Base-by-base conservation (phyloP, 2,797 vertebrate species). In the Otolemur crassicaudatus region DNA sequence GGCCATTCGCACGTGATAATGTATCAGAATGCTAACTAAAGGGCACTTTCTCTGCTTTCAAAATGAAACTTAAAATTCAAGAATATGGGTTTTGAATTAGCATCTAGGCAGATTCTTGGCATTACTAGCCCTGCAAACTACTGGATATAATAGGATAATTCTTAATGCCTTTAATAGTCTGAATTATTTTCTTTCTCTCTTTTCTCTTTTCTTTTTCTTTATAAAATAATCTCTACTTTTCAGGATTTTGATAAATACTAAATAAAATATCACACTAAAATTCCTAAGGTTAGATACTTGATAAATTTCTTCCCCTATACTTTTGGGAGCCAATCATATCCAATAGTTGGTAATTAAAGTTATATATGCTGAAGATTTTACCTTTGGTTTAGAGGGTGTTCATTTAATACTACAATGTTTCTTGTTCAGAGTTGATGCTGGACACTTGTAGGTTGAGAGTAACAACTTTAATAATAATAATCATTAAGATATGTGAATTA, bases 371-470 rank as follows among this genome's bases (percentile, higher is more conserved):
- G 4, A 88, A 90, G 4, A 85, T 34, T 67, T 79, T 75, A 22
- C 16, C n/a, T 95, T 91, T 87, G n/a, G 31, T 53, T 89, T 88
- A 75, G 25, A 60, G 29, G 17, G 1, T 8, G 56, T 95, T 13
- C n/a, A 40, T 87, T 94, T 96, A 11, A 90, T 83, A 83, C 79
- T 73, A 87, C 49, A 94, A 19, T 20, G 13, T 85, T 89, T 85
- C 58, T 89, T 37, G 37, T 81, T 94, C n/a, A 81, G 43, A 83
- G 40, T 67, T 89, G 73, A 84, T 83, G 10, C 7, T 46, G 7
- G n/a, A 20, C 25, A 60, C 5, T 75, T 90, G 87, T 20, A 87
- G 49, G 14, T 3, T 49, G 29, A 31, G 3, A 82, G 4, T 80
- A 76, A 70, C 37, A 17, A 82, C 13, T 92, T 93, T 69, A 87